Base-by-base conservation (phyloP, 1,140 invertebrate species). In the Neocloeon triangulifer region DNA sequence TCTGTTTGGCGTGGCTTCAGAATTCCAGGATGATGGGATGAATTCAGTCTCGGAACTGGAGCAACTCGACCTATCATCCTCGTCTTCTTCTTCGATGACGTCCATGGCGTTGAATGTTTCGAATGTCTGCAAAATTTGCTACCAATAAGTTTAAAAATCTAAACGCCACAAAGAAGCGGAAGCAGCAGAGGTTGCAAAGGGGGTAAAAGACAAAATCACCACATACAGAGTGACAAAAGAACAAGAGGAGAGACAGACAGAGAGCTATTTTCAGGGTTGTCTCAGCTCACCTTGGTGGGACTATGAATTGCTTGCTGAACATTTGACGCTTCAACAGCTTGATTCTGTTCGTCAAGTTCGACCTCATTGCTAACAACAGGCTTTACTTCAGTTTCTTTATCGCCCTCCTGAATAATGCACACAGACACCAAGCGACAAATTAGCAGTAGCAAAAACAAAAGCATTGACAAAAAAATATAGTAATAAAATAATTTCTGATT, bases 21-120 rank as follows among this genome's bases (percentile, higher is more conserved):
- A 53, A 38, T 66, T 55, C 64, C 64, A 67, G 9, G 59, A 57
- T 0, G 59, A 65, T 4, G 62, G 61, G 1, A 60, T 55, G 33
- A 67, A 65, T 36, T 63, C 63, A 33, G 58, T 55, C 25, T 53
- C 51, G 18, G 56, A 53, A 17, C 52, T 48, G 15, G 34, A 45
- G 9, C 39, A 39, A 23, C 46, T 46, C 9, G 49, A 43, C 32
- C 47, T 41, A 28, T 44, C 44, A 20, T 30, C 47, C 27, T 52
- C 54, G 27, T 47, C 45, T 25, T 54, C 50, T n/a, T 46, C 43
- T 17, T 43, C 38, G 23, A 41, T 42, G 14, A 42, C 33, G 32
- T 43, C 43, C 44, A 47, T 39, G 16, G 39, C 37, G 10, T 23
- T 23, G 22, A 23, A 23, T 23, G 8, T 23, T n/a, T 23, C 22